phyloP scores from a whole-genome alignment of 37 sponge, comb jelly and placozoan genomes.

The Crambe crambe region DNA sequence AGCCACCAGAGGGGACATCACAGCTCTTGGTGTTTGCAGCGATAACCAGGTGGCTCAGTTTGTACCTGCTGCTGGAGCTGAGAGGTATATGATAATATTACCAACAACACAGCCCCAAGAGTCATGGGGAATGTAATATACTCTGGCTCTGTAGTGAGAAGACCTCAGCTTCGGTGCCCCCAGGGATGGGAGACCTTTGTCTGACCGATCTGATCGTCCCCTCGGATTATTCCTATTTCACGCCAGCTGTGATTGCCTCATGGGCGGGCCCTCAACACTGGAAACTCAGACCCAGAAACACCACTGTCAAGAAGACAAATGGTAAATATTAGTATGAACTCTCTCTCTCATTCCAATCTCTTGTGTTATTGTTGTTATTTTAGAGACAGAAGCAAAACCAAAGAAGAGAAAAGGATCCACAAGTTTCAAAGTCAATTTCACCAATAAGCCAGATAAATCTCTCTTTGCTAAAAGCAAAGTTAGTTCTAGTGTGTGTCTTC shows the following conservation, averaged over 20 bases:
- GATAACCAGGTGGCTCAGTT: slow-evolving; percentile 5
- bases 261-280: slow-evolving; percentile 97
- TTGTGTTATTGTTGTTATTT: neutral
- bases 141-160: slow-evolving; percentile 15
- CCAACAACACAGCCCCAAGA: too few relatives aligned
- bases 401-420: slow-evolving; percentile 29
- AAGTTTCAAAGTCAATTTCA: slow-evolving; percentile 38
- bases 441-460: neutral
- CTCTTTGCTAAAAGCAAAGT: slow-evolving; percentile 49
- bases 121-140: too few relatives aligned
- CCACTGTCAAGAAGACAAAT: neutral
- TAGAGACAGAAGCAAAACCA: neutral
- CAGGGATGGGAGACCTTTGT: slow-evolving; percentile 8
- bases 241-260: slow-evolving; percentile 48
- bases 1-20: neutral
- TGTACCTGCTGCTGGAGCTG: neutral
- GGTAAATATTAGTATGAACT: neutral
- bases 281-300: slow-evolving; percentile 57
- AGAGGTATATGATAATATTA: slow-evolving; percentile 1
- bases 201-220: slow-evolving; percentile 65
- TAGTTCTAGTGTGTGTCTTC: neutral
- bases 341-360: neutral
- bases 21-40: slow-evolving; percentile 17
- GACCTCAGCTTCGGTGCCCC: neutral
- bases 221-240: slow-evolving; percentile 88